Percentiles rank a stretch among this genome's conserved stretches.
Conservation (phyloP, 2,888 invertebrate species). For the Pristionchus japonicus region DNA sequence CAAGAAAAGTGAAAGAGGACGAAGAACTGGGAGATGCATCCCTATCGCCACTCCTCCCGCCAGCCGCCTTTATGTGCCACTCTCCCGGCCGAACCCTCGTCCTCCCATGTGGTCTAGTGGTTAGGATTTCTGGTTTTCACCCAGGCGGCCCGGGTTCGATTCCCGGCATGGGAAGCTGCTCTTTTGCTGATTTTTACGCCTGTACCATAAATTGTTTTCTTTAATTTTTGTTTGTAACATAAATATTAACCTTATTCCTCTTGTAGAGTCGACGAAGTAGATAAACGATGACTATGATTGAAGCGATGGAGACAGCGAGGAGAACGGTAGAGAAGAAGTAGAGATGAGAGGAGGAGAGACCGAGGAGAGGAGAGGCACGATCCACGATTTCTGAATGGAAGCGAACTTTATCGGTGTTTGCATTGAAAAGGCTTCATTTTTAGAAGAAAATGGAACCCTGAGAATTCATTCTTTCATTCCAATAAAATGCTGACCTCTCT, state of each 20-base stretch:
- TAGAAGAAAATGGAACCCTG: too few species aligned
- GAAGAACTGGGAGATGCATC: neutral
- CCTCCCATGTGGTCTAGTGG: constrained; percentile 71
- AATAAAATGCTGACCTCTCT: neutral
- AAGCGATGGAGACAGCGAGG: constrained; percentile 33
- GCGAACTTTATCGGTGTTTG: too few species aligned
- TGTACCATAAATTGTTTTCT: constrained; percentile 66
- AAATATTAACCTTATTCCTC: constrained; percentile 24
- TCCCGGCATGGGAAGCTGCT: constrained; percentile 68
- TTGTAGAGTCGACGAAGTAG: constrained; percentile 19
- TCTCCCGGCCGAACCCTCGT: constrained; percentile 68
- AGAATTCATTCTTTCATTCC: too few species aligned
- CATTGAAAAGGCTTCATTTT: too few species aligned
- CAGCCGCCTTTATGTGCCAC: constrained; percentile 67
- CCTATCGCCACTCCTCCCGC: neutral
- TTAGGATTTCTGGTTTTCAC: constrained; percentile 74
- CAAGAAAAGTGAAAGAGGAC: neutral
- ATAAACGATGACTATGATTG: constrained; percentile 42
- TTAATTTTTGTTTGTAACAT: constrained; percentile 30
- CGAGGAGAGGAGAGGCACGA: constrained; percentile 42
- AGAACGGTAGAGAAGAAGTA: constrained; percentile 42
- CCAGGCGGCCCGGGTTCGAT: constrained; percentile 74
- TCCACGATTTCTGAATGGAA: neutral
- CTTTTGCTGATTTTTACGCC: constrained; percentile 56
- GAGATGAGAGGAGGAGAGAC: constrained; percentile 43